These are phyloP conservation scores for Gambusia yucatana DNA, from an alignment of 2,797 vertebrate species.

Conservation along the genomic window DNA sequence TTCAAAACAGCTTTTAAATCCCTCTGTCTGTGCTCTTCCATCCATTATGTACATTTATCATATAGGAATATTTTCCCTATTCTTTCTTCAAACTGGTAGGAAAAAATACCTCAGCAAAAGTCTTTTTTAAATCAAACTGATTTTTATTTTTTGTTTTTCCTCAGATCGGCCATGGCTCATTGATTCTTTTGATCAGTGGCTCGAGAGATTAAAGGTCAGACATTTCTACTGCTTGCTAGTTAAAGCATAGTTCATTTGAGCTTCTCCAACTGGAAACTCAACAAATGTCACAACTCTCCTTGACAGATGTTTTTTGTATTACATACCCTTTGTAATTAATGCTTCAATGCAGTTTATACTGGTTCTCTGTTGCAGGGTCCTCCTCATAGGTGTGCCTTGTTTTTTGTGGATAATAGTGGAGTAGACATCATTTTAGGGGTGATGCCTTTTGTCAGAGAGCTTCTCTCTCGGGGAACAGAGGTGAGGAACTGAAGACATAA, in stretches of 20 bases:
- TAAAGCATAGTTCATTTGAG: background rate
- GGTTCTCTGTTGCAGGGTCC: constrained; percentile 95
- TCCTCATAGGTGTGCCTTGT: constrained; percentile 99
- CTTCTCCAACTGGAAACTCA: background rate
- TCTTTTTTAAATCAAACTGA: constrained; percentile 4
- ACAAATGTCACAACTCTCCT: background rate
- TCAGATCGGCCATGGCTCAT: constrained; percentile 95
- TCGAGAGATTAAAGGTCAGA: constrained; percentile 90
- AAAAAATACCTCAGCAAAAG: background rate
- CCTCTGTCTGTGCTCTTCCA: background rate
- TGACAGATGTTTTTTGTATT: constrained; percentile 17
- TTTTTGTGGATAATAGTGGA: constrained; percentile 99
- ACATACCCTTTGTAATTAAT: constrained; percentile 27
- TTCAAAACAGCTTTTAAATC: background rate
- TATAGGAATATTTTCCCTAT: background rate
- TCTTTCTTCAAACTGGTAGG: background rate
- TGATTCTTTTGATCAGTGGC: constrained; percentile 91
- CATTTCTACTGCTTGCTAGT: constrained; percentile 1
- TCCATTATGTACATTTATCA: background rate
- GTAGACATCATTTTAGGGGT: constrained; percentile 99
- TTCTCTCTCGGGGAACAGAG: constrained; percentile 96
- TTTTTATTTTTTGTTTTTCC: background rate
- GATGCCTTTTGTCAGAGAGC: constrained; percentile 98
- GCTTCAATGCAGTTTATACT: constrained; percentile 54
- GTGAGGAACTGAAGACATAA: constrained; percentile 72